Evolutionary conservation across 2,113 vertebrate species (phyloP).

Genomic region (Gulo gulo): DNA sequence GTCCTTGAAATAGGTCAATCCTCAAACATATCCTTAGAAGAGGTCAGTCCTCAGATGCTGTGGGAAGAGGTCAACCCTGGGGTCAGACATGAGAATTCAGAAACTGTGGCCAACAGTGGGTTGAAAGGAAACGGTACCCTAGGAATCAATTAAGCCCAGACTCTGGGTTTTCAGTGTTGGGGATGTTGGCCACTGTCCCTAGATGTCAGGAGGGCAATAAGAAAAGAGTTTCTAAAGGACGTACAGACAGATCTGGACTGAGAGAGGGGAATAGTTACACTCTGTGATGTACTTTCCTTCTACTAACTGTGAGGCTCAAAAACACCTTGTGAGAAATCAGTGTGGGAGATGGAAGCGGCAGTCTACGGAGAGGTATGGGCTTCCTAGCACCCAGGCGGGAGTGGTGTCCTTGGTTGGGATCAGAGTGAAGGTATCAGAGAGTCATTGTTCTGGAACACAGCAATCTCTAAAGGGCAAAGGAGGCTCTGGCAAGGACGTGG

Average conservation of each 20-base stretch:
- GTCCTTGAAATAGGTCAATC: background rate
- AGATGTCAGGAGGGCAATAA: background rate
- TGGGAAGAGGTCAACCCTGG: background rate
- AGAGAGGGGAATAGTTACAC: background rate
- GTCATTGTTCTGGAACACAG: background rate
- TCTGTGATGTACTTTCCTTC: background rate
- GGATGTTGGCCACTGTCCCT: background rate
- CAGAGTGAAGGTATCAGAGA: background rate
- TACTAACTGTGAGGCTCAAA: background rate
- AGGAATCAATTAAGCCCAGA: background rate
- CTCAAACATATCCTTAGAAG: background rate
- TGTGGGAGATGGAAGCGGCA: background rate
- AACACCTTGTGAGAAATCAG: background rate
- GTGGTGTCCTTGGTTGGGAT: background rate
- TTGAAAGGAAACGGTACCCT: background rate
- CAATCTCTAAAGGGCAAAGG: background rate
- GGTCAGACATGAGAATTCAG: background rate
- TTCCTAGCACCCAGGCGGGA: accelerated
- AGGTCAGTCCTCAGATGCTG: background rate
- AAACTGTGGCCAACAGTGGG: background rate
- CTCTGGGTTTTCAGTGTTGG: background rate
- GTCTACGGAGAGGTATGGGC: no score
- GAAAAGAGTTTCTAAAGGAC: background rate
- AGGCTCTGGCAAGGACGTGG: background rate
- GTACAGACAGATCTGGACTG: background rate